Evolutionary conservation across 92 coral and sea anemone species (phyloP).

Genomic region (Umimayanthus chanpuru): DNA sequence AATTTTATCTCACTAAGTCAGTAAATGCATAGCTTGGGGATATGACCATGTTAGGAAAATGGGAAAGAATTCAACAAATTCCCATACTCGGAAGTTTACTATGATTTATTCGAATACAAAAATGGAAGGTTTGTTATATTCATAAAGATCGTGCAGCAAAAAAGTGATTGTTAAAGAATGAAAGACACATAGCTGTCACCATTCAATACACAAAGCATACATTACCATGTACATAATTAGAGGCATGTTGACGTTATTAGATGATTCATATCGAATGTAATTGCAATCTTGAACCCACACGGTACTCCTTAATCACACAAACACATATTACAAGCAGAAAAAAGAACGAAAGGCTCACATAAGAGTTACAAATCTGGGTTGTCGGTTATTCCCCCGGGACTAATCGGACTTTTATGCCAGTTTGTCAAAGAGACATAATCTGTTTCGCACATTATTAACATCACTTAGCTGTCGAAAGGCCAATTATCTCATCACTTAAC

Average conservation of each 20-base stretch:
- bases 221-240: background rate
- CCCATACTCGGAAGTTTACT: background rate
- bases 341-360: too few relatives aligned
- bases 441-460: constrained; percentile 9
- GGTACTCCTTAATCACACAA: background rate
- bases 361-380: background rate
- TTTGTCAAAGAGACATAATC: background rate
- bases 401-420: background rate
- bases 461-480: background rate
- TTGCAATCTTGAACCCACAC: background rate
- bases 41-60: background rate
- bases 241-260: background rate
- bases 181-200: too few relatives aligned
- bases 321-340: too few relatives aligned
- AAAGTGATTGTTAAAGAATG: background rate
- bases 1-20: background rate
- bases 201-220: background rate
- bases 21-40: background rate
- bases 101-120: background rate
- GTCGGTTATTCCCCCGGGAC: background rate
- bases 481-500: background rate
- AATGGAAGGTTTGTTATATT: background rate
- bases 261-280: background rate
- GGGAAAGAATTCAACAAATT: background rate
- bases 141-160: background rate